Evolutionary conservation across 30 jellyfish, hydroid and myxozoan species (phyloP), one percentile per base, ranked within the genome.

Genomic region (Aurelia sp.): DNA sequence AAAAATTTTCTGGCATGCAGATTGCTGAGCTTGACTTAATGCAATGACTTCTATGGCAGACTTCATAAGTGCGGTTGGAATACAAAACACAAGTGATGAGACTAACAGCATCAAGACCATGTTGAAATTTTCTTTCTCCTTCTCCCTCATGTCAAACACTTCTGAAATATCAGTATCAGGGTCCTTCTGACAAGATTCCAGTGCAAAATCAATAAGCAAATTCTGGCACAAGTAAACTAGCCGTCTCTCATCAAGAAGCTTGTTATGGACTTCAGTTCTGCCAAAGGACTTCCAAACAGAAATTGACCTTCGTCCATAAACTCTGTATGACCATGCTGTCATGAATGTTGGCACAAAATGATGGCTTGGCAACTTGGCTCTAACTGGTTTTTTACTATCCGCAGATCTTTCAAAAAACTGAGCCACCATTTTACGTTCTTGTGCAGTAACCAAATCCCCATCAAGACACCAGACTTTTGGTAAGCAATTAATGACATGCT

Each of bases 391-490:
- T 62, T 73, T 48, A 62, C 93, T 84, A 13, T 58, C 66, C 18
- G 84, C 82, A 37, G 88, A 23, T 22, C 68, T 17, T 17, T 74
- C 44, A 35, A 84, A 84, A 64, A 84, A 84, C 20, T 51, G 19
- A 37, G 44, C 41, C 66, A 73, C 82, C 18, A 18, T 22, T 13
- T 17, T 33, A 44, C 87, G 65, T 53, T 84, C 93, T 64, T 73
- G 59, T 41, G 82, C 85, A 37, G 87, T 55, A 11, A 84, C 62
- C 20, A 84, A 74, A 47, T 74, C 87, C 20, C 93, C 93, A 66
- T 84, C 93, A 9, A 84, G 75, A 3, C 69, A 73, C 93, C 93
- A 84, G 62, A 62, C 63, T 16, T 51, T 66, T 51, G 87, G 93
- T 41, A 84, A 51, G 81, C 84, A 70, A 18, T 70, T 66, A 6